Base-by-base conservation (phyloP, 2,113 vertebrate genomes). In the Crotalus tigris region DNA sequence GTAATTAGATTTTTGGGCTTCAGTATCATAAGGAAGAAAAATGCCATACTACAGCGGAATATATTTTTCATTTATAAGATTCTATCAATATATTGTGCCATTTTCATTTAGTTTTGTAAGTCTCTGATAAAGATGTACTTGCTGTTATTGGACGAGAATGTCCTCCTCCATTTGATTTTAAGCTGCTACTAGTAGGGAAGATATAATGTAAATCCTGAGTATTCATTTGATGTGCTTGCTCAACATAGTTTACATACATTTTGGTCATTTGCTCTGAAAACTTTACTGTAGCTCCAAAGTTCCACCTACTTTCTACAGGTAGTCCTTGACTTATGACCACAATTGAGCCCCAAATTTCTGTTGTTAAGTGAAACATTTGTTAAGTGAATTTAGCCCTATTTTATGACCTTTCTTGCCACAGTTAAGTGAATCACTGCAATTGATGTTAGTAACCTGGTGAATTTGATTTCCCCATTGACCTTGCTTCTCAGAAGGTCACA, bases 61-160 rank as follows among this genome's bases (percentile, higher is more conserved):
- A 92, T 7, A 75, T 88, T 89, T 94, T 94, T 51, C 89, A 91
- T 88, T 89, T 93, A 61, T 94, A 93, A 95, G 33, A 69, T 88
- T 90, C 91, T 89, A 90, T 95, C 94, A 94, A 94, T 97, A 96
- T 87, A 3, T 21, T 51, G 29, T 93, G 57, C 93, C 94, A 64
- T 44, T 90, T 89, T 88, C 90, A 95, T 96, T 96, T 93, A 95
- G 87, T 81, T 96, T 96, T 95, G 59, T 97, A 96, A 95, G 96
- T 92, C 96, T 95, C 94, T 96, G 94, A 96, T 94, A 96, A 97
- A 96, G 91, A 95, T 59, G 44, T 0, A 0, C 15, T 92, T 54
- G 29, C 92, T 94, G 95, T 95, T 94, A 92, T 44, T 93, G 88
- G 94, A 95, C 87, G 12, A 94, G 58, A 95, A 86, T 93, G 94